Percentiles rank a stretch among this genome's conserved stretches.
These are phyloP conservation scores for Endomychus coccineus DNA, from an alignment of 2,888 invertebrate genomes.

Conservation along the genomic window DNA sequence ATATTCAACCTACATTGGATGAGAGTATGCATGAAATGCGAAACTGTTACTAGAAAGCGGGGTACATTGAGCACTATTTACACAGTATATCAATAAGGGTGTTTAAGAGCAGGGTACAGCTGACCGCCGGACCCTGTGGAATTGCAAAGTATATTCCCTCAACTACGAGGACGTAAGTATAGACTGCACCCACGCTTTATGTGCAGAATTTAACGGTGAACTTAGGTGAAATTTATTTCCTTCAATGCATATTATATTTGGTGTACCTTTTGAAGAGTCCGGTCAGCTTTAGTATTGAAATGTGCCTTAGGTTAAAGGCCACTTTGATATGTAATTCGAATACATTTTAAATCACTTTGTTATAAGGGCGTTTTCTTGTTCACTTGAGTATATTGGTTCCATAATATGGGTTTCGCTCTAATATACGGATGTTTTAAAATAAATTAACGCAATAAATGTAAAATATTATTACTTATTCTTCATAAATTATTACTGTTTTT, in stretches of 20 bases:
- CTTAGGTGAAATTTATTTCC: constrained; percentile 29
- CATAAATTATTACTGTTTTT: no score
- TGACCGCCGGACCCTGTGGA: constrained; percentile 40
- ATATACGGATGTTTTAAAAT: no score
- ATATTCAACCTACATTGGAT: no score
- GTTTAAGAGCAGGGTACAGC: constrained; percentile 35
- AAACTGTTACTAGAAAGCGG: constrained; percentile 9
- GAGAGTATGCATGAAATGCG: no score
- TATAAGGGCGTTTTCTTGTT: no score
- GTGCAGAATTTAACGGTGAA: constrained; percentile 11
- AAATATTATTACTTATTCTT: no score
- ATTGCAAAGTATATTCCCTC: constrained; percentile 41
- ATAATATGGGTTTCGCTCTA: no score
- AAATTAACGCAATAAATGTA: no score
- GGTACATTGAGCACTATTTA: constrained; percentile 38
- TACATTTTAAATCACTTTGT: constrained; percentile 35
- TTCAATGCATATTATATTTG: constrained; percentile 41
- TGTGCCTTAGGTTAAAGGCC: constrained; percentile 31
- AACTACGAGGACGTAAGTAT: constrained; percentile 21
- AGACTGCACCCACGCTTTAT: constrained; percentile 19
- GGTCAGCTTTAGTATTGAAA: constrained; percentile 37
- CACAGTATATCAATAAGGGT: constrained; percentile 47
- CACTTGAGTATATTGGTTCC: no score
- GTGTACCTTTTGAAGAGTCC: constrained; percentile 30
- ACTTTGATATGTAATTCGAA: constrained; percentile 38